These are phyloP conservation scores for Lophotriccus pileatus DNA, from an alignment of 2,797 vertebrate species.

Conservation along the genomic window DNA sequence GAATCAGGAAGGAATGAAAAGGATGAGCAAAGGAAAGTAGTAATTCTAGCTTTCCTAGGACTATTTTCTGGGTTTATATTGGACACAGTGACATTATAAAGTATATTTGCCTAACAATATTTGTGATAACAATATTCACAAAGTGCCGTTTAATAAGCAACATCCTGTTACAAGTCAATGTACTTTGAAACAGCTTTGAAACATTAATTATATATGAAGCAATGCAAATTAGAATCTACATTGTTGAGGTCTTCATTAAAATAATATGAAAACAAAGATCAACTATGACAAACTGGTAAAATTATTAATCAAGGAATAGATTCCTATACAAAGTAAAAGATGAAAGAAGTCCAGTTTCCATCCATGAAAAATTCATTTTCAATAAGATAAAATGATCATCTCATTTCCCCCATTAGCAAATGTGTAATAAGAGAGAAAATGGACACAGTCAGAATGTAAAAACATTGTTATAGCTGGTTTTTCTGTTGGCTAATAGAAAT, in stretches of 20 bases:
- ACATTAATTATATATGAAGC: neutral
- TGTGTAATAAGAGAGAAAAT: neutral
- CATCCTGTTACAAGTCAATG: neutral
- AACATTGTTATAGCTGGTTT: neutral
- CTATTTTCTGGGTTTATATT: neutral
- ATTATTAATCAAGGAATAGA: neutral
- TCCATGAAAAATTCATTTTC: neutral
- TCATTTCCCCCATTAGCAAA: neutral
- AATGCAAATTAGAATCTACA: neutral
- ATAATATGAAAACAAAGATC: neutral
- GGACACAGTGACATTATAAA: neutral
- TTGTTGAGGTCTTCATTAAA: neutral
- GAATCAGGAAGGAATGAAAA: neutral
- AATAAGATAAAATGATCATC: neutral
- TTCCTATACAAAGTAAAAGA: neutral
- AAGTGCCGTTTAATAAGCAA: neutral
- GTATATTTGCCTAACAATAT: neutral
- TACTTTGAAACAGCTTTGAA: neutral
- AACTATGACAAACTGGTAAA: neutral
- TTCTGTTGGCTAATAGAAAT: neutral
- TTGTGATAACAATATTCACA: neutral
- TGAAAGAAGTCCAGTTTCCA: neutral
- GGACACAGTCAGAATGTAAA: neutral
- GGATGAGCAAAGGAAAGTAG: neutral
- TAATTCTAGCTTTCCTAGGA: neutral